phyloP scores from a whole-genome alignment of 2,797 vertebrate genomes.

The Eulemur mongoz region DNA sequence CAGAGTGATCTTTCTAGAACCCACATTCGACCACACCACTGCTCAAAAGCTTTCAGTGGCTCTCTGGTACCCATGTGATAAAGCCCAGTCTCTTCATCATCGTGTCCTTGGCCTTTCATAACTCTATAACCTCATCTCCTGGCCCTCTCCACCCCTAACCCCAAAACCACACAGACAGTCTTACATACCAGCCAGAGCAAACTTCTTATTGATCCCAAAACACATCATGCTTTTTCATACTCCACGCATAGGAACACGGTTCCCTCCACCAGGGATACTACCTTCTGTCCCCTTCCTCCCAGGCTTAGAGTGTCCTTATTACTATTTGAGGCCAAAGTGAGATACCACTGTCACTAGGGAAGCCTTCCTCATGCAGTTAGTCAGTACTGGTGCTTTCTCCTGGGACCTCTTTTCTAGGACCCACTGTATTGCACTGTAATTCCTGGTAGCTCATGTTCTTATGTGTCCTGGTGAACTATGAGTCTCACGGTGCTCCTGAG shows the following conservation, averaged over 20 bases:
- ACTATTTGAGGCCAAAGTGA: neutral
- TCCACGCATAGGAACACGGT: neutral
- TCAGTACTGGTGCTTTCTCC: neutral
- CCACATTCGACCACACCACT: neutral
- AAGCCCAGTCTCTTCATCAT: neutral
- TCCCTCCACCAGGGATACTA: neutral
- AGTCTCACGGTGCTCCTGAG: neutral
- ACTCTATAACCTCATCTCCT: neutral
- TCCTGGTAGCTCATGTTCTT: neutral
- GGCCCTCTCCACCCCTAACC: neutral
- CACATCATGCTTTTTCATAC: no score
- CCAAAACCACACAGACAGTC: neutral
- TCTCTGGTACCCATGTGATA: neutral
- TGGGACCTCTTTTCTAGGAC: neutral
- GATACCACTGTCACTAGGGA: neutral
- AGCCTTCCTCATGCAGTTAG: neutral
- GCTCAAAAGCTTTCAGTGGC: neutral
- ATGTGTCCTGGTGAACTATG: neutral
- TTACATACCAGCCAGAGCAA: neutral
- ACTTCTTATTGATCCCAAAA: neutral
- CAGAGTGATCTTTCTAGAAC: conserved; percentile 15
- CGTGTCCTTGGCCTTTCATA: neutral
- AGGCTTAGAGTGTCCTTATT: neutral
- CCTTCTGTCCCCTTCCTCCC: neutral
- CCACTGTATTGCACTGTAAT: neutral